phyloP scores from a whole-genome alignment of 2,113 vertebrate genomes.

The Ciconia boyciana region DNA sequence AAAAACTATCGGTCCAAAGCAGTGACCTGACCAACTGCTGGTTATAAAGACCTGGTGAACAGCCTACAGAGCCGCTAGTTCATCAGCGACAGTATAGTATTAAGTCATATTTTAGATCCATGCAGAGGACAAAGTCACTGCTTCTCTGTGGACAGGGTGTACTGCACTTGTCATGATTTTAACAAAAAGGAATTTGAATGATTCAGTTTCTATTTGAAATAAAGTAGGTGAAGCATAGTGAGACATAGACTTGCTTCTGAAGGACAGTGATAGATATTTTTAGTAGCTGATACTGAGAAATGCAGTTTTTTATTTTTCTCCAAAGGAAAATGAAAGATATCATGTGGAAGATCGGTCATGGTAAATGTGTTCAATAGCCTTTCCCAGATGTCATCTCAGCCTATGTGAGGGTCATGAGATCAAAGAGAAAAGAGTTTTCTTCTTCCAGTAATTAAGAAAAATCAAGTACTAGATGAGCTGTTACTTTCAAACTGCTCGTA shows the following conservation, averaged over 20 bases:
- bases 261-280: neutral
- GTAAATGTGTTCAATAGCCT: neutral
- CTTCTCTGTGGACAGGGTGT: neutral
- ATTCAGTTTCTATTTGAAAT: neutral
- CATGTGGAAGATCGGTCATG: neutral
- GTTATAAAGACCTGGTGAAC: neutral
- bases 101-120: neutral
- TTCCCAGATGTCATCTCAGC: neutral
- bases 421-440: neutral
- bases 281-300: neutral
- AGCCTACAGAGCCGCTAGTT: neutral
- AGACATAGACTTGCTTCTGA: neutral
- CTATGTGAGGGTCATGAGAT: neutral
- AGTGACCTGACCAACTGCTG: neutral
- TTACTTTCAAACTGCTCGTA: neutral
- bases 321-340: neutral
- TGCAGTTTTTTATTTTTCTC: neutral
- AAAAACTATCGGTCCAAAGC: neutral
- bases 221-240: neutral
- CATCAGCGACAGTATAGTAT: neutral
- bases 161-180: neutral
- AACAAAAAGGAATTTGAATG: neutral
- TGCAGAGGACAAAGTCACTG: neutral
- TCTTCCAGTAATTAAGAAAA: slow-evolving; percentile 5
- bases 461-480: neutral